These are phyloP conservation scores for Cybosia mesomella DNA, from an alignment of 2,888 invertebrate species.

Conservation along the genomic window DNA sequence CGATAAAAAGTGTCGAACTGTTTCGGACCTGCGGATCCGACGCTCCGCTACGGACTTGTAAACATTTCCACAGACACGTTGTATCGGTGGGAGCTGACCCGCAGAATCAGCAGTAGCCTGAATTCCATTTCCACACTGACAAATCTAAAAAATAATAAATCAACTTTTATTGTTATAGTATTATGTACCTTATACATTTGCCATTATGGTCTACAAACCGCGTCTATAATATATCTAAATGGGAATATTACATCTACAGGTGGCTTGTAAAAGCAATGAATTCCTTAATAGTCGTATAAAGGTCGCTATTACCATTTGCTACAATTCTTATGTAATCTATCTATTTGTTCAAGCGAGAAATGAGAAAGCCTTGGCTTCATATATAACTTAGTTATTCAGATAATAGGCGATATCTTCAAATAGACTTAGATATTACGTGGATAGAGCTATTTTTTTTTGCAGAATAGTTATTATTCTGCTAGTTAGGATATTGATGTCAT, in stretches of 20 bases:
- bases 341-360: conserved; percentile 13
- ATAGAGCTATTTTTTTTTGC: background rate
- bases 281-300: conserved; percentile 2
- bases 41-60: background rate
- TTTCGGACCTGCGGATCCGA: background rate
- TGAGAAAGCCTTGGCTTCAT: background rate
- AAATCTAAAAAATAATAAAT: background rate
- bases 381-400: conserved; percentile 6
- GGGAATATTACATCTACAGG: conserved; percentile 16
- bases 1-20: too few relatives aligned
- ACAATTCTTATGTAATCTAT: conserved; percentile 10
- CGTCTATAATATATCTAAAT: conserved; percentile 4
- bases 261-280: conserved; percentile 6
- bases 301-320: background rate
- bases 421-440: background rate
- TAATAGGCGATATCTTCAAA: conserved; percentile 6
- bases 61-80: too few relatives aligned
- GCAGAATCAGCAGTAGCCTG: background rate
- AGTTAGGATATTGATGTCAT: background rate
- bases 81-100: too few relatives aligned
- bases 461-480: background rate
- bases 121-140: too few relatives aligned
- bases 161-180: background rate
- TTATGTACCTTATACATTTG: conserved; percentile 1
- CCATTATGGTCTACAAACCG: background rate